phyloP scores from a whole-genome alignment of 23 tunicate genomes.

The Diplosoma virens region DNA sequence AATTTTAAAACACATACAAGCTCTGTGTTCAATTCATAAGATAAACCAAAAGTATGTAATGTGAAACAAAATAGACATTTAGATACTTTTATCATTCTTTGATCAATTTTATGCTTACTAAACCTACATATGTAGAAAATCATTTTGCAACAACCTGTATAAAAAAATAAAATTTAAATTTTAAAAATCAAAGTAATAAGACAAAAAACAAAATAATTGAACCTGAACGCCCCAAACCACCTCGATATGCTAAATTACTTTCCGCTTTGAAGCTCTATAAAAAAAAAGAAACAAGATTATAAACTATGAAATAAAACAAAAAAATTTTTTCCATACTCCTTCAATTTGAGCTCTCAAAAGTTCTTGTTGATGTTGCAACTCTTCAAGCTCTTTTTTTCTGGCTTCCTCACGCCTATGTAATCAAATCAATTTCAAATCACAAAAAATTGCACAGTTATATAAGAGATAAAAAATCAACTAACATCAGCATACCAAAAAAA shows the following conservation, averaged over 20 bases:
- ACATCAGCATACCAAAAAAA: too few species aligned
- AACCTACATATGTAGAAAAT: too few species aligned
- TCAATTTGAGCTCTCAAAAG: constrained; percentile 88
- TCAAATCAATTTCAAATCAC: too few species aligned
- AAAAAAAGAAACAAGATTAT: neutral
- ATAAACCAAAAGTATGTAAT: neutral
- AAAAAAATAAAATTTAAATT: too few species aligned
- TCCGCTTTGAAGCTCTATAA: constrained; percentile 1
- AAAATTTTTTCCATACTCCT: constrained; percentile 46
- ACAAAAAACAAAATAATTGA: too few species aligned
- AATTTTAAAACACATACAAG: too few species aligned
- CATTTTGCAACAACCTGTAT: too few species aligned
- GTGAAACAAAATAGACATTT: neutral
- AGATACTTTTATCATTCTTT: neutral
- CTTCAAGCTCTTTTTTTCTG: constrained; percentile 77
- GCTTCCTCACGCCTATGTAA: constrained; percentile 76
- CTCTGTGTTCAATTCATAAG: neutral
- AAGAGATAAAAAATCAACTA: too few species aligned
- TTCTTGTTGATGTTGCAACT: constrained; percentile 55
- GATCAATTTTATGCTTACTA: too few species aligned
- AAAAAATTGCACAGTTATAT: too few species aligned
- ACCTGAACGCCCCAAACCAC: constrained; percentile 10
- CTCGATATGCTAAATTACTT: neutral
- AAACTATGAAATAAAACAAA: neutral
- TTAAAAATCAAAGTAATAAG: too few species aligned